Evolutionary conservation across 1,140 invertebrate genomes (phyloP).

Genomic region (Lepidurus couesii): DNA sequence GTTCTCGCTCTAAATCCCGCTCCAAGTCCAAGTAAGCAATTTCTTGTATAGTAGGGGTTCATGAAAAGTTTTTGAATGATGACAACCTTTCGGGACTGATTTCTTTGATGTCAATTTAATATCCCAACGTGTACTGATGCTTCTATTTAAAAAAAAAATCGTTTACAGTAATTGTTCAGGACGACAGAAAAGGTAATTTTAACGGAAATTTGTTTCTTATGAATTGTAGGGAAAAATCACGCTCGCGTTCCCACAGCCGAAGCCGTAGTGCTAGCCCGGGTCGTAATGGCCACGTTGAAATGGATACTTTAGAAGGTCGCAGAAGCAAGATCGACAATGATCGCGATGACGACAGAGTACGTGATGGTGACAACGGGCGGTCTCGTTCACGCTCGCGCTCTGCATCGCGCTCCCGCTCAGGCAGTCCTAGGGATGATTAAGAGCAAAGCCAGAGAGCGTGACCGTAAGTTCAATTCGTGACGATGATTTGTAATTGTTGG

Average conservation of each 20-base stretch:
- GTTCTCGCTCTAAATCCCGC: slow-evolving; percentile 49
- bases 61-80: neutral
- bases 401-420: slow-evolving; percentile 28
- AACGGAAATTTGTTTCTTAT: neutral
- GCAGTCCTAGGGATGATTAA: slow-evolving; percentile 26
- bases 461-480: slow-evolving; percentile 19
- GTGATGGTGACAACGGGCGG: neutral
- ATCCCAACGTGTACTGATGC: neutral
- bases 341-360: neutral
- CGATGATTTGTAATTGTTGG: slow-evolving; percentile 10
- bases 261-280: neutral
- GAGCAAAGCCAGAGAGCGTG: slow-evolving; percentile 23
- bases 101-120: slow-evolving; percentile 14
- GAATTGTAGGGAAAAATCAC: slow-evolving; percentile 27
- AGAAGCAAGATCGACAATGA: slow-evolving; percentile 1
- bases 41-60: neutral
- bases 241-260: slow-evolving; percentile 29
- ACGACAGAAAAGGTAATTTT: neutral
- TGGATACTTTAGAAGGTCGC: neutral
- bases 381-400: slow-evolving; percentile 30
- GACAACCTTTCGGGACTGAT: slow-evolving; percentile 31
- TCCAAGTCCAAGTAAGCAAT: slow-evolving; percentile 44
- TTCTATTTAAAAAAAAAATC: neutral
- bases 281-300: neutral
- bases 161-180: neutral